These are phyloP conservation scores for Drosophila mayri DNA, from an alignment of 1,140 invertebrate genomes.

Conservation along the genomic window DNA sequence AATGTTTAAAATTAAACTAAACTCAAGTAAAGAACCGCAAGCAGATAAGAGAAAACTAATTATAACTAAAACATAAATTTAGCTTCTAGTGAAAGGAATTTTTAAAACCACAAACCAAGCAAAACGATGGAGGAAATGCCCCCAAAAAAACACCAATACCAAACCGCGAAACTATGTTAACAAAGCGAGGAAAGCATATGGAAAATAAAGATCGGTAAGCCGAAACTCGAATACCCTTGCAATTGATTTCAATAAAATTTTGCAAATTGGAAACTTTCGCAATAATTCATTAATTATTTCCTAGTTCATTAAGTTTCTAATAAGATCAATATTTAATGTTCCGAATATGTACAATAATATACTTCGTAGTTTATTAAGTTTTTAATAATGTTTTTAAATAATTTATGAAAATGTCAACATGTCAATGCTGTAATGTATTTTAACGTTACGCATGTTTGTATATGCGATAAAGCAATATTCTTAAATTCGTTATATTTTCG, in stretches of 20 bases:
- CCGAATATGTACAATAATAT: neutral
- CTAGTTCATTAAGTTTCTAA: neutral
- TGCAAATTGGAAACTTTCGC: neutral
- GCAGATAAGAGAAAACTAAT: conserved; percentile 36
- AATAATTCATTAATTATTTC: neutral
- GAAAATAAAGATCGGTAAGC: conserved; percentile 26
- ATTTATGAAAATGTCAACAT: neutral
- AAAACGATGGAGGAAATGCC: conserved; percentile 19
- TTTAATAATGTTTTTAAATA: neutral
- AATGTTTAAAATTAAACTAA: conserved; percentile 66
- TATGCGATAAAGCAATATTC: neutral
- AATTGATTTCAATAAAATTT: conserved; percentile 9
- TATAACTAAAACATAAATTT: conserved; percentile 56
- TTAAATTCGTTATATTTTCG: neutral
- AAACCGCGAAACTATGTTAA: conserved; percentile 44
- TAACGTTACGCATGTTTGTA: neutral
- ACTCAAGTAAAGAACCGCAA: conserved; percentile 38
- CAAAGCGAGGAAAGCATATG: conserved; percentile 22
- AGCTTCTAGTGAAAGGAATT: conserved; percentile 70
- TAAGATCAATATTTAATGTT: neutral
- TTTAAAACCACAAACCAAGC: conserved; percentile 58
- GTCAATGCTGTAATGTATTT: neutral
- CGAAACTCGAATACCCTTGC: conserved; percentile 45
- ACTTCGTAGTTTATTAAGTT: neutral
- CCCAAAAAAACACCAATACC: conserved; percentile 18